phyloP scores from a whole-genome alignment of 2,113 vertebrate genomes.

The Actenoides hombroni region DNA sequence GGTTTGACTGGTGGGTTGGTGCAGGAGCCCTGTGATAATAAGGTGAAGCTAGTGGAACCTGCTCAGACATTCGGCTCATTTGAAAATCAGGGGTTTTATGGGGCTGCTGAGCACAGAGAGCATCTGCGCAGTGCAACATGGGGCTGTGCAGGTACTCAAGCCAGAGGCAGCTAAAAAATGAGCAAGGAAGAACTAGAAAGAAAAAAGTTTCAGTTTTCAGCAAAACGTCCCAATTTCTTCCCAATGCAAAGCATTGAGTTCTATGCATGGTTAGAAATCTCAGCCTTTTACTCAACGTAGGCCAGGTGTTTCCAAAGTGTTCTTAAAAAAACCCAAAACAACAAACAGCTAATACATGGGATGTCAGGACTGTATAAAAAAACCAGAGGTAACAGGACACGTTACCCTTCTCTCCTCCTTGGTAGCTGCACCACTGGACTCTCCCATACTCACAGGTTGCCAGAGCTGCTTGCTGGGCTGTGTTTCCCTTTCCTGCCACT shows the following conservation, averaged over 20 bases:
- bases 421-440: background rate
- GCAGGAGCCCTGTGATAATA: background rate
- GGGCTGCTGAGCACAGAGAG: background rate
- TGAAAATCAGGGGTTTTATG: background rate
- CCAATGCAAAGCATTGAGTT: background rate
- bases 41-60: constrained; percentile 55
- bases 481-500: background rate
- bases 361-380: background rate
- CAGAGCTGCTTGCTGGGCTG: background rate
- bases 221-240: background rate
- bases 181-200: background rate
- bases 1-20: background rate
- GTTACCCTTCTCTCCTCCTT: background rate
- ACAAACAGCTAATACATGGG: background rate
- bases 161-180: background rate
- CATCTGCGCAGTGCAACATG: background rate
- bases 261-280: background rate
- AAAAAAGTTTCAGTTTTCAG: background rate
- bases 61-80: background rate
- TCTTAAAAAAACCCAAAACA: background rate
- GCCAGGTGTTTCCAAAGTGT: background rate
- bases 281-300: background rate
- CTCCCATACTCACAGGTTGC: rapidly evolving
- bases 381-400: background rate
- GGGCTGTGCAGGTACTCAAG: background rate